Conservation (phyloP, 2,113 vertebrate species). For the Fregata magnificens region DNA sequence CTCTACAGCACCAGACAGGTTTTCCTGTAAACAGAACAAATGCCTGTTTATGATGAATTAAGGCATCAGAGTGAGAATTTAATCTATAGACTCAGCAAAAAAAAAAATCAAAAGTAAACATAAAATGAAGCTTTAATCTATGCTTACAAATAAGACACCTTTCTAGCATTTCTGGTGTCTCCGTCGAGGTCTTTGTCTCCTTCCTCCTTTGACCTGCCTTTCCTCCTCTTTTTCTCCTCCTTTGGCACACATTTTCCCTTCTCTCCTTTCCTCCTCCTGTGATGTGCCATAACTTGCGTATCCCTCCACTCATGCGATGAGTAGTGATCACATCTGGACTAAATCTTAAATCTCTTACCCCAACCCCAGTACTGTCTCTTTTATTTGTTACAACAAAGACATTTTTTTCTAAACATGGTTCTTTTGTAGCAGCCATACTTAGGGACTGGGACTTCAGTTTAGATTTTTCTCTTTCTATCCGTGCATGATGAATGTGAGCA, state of each 20-base stretch:
- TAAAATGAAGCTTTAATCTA: not conserved
- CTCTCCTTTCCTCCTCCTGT: not conserved
- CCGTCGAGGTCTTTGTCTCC: not conserved
- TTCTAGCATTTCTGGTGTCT: not conserved
- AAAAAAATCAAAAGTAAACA: not conserved
- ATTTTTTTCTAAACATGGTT: not conserved
- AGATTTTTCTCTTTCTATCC: not conserved
- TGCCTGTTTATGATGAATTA: not conserved
- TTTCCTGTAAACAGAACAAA: not conserved
- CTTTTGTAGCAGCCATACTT: not conserved
- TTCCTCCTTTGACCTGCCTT: not conserved
- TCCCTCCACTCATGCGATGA: not conserved
- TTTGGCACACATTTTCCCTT: fast-evolving
- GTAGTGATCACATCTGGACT: not conserved
- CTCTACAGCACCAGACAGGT: not conserved
- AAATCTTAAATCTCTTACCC: not conserved
- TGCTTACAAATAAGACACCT: not conserved
- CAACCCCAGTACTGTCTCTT: not conserved
- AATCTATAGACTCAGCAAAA: not conserved
- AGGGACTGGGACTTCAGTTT: not conserved
- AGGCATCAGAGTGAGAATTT: not conserved
- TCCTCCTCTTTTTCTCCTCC: not conserved
- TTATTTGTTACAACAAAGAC: not conserved
- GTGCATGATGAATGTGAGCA: not conserved
- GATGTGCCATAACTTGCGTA: not conserved